Conservation (phyloP, 2,888 invertebrate species). For the Machimus atricapillus region DNA sequence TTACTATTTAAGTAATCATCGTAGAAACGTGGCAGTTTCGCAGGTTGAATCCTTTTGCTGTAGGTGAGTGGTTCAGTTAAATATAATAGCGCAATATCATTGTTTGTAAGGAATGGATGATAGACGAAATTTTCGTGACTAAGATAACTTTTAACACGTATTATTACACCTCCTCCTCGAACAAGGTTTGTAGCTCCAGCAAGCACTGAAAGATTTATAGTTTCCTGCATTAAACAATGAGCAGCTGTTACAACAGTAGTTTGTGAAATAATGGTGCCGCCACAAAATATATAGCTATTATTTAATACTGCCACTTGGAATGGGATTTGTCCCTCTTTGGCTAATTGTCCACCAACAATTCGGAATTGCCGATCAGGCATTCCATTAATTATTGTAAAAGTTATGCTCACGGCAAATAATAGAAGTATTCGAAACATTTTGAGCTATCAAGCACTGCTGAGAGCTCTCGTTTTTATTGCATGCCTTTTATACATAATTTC, state of each 20-base stretch:
- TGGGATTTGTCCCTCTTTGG: not conserved
- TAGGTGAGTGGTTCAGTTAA: not conserved
- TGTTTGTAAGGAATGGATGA: not conserved
- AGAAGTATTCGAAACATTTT: not conserved
- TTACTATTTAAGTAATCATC: not conserved
- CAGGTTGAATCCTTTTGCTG: not conserved
- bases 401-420: not conserved
- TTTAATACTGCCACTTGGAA: not conserved
- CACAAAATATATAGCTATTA: not conserved
- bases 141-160: not conserved
- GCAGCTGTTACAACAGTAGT: not conserved
- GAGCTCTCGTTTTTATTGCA: not conserved
- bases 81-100: not conserved
- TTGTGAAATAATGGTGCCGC: not conserved
- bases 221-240: not conserved
- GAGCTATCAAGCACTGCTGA: not conserved
- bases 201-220: not conserved
- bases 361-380: not conserved
- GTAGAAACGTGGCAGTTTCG: not conserved
- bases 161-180: not conserved
- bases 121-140: not conserved
- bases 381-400: not conserved
- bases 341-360: not conserved
- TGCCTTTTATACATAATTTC: not conserved
- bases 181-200: not conserved